Percentiles rank a stretch among this genome's conserved stretches.
Conservation (phyloP, 2,888 invertebrate species). For the Eupithecia tripunctaria region DNA sequence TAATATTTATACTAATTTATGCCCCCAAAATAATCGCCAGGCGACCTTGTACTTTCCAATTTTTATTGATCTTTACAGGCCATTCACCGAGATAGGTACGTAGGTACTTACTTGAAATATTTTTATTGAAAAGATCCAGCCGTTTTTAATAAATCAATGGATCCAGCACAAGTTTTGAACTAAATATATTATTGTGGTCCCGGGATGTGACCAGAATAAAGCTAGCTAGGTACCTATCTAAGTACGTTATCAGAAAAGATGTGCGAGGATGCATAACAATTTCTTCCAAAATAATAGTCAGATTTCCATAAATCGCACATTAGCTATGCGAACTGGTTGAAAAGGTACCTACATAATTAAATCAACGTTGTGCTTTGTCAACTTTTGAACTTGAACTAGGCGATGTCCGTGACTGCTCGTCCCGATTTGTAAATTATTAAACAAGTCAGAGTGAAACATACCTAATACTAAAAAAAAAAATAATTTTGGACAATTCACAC, state of each 20-base stretch:
- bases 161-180: no score
- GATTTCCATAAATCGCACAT: not conserved
- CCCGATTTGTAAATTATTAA: not conserved
- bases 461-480: not conserved
- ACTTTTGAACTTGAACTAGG: not conserved
- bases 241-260: not conserved
- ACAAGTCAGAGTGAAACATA: not conserved
- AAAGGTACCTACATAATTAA: not conserved
- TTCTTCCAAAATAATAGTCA: not conserved
- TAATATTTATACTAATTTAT: not conserved
- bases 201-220: not conserved
- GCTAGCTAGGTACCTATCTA: no score
- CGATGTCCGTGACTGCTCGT: not conserved
- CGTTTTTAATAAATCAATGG: no score
- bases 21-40: not conserved
- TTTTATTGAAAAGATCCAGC: not conserved
- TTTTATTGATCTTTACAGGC: not conserved
- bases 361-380: not conserved
- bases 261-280: not conserved
- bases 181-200: not conserved
- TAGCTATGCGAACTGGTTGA: not conserved
- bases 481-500: no score
- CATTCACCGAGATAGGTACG: not conserved
- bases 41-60: constrained; percentile 1
- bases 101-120: not conserved